Evolutionary conservation across 2,888 invertebrate genomes (phyloP), one percentile per base, ranked within the genome.

Genomic region (Copidosoma aretas): DNA sequence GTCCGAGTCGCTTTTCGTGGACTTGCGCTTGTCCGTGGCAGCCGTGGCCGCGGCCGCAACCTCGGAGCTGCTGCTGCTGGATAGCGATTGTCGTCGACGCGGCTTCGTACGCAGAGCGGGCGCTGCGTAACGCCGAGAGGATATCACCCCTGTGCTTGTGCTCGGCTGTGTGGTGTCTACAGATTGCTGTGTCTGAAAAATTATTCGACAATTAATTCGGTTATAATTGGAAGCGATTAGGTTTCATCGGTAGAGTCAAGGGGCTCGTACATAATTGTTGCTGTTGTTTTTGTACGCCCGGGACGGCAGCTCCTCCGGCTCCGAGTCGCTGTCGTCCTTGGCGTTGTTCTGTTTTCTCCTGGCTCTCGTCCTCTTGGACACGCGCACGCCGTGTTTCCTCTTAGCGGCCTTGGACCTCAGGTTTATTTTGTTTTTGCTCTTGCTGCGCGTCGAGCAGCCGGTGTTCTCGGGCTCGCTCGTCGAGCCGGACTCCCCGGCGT

Each of bases 151-250:
- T 10, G 80, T 79, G 66, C 83, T 83, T 51, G 83, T 83, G 63
- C 83, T 83, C 5, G 83, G 83, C 57, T 82, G 83, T 8, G 80
- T 76, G 4, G 77, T 75, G 52, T 82, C 82, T n/a, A 73, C 22
- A 10, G 60, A 10, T 41, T 67, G 67, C 71, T 71, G 46, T 14
- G 54, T 65, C 1, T 39, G 21, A 54, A 54, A 15, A 17, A 21
- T 43, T 59, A 57, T 39, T 21, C 1, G 52, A 51, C 49, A 39
- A 22, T 17, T 39, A 21, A 46, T 46, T 46, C 12, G 2, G 21
- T 43, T 19, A 17, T 49, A 24, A 53, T 12, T n/a, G n/a, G n/a
- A 56, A 56, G 14, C 21, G 39, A 24, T 51, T 54, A 32, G 41
- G 24, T 15, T 41, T 12, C 14, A 39, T 51, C 39, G 22, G 22